Evolutionary conservation across 2,888 invertebrate species (phyloP).

Genomic region (Diplazon laetatorius): DNA sequence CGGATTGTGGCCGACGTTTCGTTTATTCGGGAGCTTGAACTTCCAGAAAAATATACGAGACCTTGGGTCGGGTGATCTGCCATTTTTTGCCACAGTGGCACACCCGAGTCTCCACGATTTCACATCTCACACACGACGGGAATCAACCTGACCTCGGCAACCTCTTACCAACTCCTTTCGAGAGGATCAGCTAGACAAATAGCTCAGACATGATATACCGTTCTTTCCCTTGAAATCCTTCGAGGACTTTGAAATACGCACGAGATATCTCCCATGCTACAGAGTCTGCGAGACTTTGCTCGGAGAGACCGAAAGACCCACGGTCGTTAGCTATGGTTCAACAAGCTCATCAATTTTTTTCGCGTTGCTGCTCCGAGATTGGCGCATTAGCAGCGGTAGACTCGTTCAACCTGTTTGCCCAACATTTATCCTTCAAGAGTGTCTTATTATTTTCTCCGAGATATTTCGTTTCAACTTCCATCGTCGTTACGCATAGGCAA

Average conservation of each 20-base stretch:
- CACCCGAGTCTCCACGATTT: neutral
- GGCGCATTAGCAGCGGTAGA: constrained; percentile 28
- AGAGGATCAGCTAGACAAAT: constrained; percentile 77
- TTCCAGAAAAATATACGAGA: neutral
- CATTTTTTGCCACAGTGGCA: neutral
- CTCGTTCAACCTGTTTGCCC: neutral
- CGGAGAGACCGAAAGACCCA: constrained; percentile 28
- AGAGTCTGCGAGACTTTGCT: neutral
- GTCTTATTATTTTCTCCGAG: constrained; percentile 25
- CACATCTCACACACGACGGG: constrained; percentile 6
- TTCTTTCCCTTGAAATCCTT: constrained; percentile 72
- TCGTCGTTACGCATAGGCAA: neutral
- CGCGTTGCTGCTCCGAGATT: constrained; percentile 14
- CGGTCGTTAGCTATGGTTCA: constrained; percentile 57
- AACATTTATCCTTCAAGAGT: constrained; percentile 8
- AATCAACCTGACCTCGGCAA: constrained; percentile 42
- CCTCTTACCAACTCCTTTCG: constrained; percentile 62
- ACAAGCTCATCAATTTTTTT: constrained; percentile 61
- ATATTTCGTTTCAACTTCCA: constrained; percentile 29
- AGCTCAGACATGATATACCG: constrained; percentile 76
- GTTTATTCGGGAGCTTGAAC: neutral
- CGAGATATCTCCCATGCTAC: constrained; percentile 45
- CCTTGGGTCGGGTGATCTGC: neutral
- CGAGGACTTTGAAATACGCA: constrained; percentile 61
- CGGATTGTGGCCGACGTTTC: neutral